Conservation (phyloP, 2,113 vertebrate genomes). For the Corythornis madagascariensis region DNA sequence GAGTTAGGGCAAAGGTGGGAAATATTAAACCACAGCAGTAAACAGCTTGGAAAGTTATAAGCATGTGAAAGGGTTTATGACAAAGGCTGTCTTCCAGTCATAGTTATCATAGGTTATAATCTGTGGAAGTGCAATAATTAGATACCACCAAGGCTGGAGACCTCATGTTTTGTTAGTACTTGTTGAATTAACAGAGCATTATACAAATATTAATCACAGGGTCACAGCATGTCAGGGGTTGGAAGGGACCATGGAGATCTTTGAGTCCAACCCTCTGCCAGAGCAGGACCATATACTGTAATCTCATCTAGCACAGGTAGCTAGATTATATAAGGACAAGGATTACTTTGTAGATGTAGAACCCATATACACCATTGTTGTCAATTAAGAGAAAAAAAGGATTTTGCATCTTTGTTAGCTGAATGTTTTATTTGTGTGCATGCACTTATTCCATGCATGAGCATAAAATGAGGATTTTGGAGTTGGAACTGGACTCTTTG, state of each 20-base stretch:
- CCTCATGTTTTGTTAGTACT: constrained; percentile 30
- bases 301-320: no score
- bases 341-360: neutral
- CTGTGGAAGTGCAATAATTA: neutral
- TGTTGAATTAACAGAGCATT: neutral
- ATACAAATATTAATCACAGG: neutral
- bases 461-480: neutral
- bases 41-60: neutral
- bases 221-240: no score
- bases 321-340: neutral
- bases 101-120: constrained; percentile 26
- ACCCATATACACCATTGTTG: fast-evolving
- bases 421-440: neutral
- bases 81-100: neutral
- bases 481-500: neutral
- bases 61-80: neutral
- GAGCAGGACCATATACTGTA: no score
- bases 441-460: neutral
- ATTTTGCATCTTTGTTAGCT: neutral
- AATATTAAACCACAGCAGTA: neutral
- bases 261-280: no score
- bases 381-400: neutral
- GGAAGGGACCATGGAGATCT: no score
- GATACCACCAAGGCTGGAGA: constrained; percentile 4
- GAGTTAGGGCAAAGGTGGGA: neutral